These are phyloP conservation scores for Leucoraja erinaceus DNA, from an alignment of 2,113 vertebrate genomes.

Conservation along the genomic window DNA sequence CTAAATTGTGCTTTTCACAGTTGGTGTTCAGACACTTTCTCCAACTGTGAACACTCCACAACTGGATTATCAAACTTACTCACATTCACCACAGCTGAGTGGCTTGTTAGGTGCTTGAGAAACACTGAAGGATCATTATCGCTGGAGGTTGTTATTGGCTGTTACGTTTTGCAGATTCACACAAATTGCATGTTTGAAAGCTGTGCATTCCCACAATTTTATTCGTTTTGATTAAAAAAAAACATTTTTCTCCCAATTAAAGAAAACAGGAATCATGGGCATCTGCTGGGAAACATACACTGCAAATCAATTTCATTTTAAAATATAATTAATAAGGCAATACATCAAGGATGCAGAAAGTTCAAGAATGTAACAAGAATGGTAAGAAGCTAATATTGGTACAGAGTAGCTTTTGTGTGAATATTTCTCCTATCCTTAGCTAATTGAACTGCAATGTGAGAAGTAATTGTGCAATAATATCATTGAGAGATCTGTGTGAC, in stretches of 20 bases:
- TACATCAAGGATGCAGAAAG: background rate
- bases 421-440: conserved; percentile 87
- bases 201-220: background rate
- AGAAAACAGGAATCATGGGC: background rate
- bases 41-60: background rate
- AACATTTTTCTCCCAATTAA: background rate
- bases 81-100: background rate
- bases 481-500: conserved; percentile 74
- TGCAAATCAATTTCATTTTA: background rate
- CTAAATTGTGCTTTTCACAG: background rate
- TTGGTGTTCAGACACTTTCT: background rate
- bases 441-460: conserved; percentile 77
- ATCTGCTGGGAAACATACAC: background rate
- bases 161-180: background rate
- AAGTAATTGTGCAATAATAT: conserved; percentile 77
- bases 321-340: background rate
- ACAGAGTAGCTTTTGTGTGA: conserved; percentile 71
- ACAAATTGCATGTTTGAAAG: conserved; percentile 23
- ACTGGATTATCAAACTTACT: background rate
- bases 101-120: conserved; percentile 26
- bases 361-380: background rate
- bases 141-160: background rate
- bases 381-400: background rate
- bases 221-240: background rate
- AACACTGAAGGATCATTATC: conserved; percentile 26